A percentile compares a stretch with the other conserved stretches of the same genome.
Evolutionary conservation across 1,140 invertebrate species (phyloP).

Genomic region (Chelonus insularis): DNA sequence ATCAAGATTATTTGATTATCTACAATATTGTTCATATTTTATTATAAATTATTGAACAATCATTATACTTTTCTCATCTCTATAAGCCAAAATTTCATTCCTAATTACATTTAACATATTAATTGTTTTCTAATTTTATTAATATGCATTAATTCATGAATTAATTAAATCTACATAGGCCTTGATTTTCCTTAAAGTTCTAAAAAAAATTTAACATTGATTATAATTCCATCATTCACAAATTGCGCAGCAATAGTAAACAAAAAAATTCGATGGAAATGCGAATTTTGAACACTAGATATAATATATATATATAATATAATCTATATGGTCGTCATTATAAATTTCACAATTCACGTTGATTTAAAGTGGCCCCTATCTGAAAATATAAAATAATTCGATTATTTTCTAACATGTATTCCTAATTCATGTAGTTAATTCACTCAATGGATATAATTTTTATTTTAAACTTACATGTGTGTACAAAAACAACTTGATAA

Average conservation of each 20-base stretch:
- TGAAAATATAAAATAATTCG: constrained; percentile 35
- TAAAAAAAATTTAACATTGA: constrained; percentile 26
- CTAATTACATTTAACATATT: constrained; percentile 27
- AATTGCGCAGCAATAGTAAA: constrained; percentile 1
- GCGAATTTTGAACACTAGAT: neutral
- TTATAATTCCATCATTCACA: constrained; percentile 1
- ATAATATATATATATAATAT: constrained; percentile 20
- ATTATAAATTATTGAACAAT: neutral
- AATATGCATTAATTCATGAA: constrained; percentile 21
- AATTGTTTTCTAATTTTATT: constrained; percentile 19
- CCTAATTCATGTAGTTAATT: too few relatives aligned
- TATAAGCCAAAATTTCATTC: constrained; percentile 32
- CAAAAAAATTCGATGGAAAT: constrained; percentile 9
- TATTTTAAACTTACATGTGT: constrained; percentile 31
- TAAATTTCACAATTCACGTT: constrained; percentile 45
- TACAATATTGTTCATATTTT: neutral
- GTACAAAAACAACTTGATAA: constrained; percentile 36
- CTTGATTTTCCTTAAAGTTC: constrained; percentile 45
- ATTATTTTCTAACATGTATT: constrained; percentile 2
- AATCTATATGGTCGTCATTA: constrained; percentile 42
- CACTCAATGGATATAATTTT: too few relatives aligned
- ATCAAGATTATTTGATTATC: neutral
- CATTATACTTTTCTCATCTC: constrained; percentile 17
- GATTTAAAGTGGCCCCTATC: constrained; percentile 57
- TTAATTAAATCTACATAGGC: constrained; percentile 43